Base-by-base conservation (phyloP, 2,113 vertebrate species). In the Caloenas nicobarica region DNA sequence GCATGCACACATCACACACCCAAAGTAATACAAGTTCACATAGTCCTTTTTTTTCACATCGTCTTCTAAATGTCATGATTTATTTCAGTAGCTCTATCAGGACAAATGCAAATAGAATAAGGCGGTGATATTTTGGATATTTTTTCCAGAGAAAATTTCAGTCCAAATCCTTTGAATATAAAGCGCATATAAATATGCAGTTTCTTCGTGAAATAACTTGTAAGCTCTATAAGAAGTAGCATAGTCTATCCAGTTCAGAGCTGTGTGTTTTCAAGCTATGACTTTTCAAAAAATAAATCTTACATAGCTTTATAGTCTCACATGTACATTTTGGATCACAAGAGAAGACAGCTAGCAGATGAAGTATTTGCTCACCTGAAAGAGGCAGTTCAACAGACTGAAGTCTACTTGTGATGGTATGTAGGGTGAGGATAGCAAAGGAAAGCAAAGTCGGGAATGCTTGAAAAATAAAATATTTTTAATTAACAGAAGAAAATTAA, bases 391-490 rank as follows among this genome's bases (percentile, higher is more conserved):
- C 97, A 98, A 97, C 96, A 97, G 97, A 97, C 70, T 97, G 96
- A 97, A 97, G 96, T 97, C 97, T 98, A 95, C 86, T 96, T 97
- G 97, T 98, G 97, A 97, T 97, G 96, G 92, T 97, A 97, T 97
- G 97, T 97, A 98, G 96, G 96, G 97, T 98, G 94, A 98, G 96
- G 97, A 97, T 95, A 98, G 96, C 95, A 98, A 98, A 97, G 95
- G 95, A 98, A 98, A 98, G 93, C 95, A 97, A 98, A 98, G 95
- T 97, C 58, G 57, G 88, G 96, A 98, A 97, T 98, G 95, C 96
- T 98, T 98, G 98, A 98, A 98, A 98, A 98, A 97, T 97, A 97
- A 98, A 97, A 98, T 95, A 97, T 97, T 97, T 97, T 96, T 89
- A 94, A 86, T 97, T 97, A 98, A 97, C 90, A 98, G 94, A 88